These are phyloP conservation scores for Ictalurus punctatus DNA, from an alignment of 2,113 vertebrate genomes.

Conservation along the genomic window DNA sequence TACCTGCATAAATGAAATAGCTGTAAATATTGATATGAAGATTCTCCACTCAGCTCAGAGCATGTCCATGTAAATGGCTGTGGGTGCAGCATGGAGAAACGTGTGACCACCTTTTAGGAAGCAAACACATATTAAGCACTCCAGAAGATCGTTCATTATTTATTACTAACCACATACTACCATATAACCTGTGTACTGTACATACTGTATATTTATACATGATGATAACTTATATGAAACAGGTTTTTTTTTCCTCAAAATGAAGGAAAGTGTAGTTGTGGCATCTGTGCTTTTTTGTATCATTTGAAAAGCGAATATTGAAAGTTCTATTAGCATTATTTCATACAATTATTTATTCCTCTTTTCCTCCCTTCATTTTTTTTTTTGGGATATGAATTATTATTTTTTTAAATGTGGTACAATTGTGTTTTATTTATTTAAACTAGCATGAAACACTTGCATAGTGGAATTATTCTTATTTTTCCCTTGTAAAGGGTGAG, in stretches of 20 bases:
- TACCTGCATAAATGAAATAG: slow-evolving; percentile 54
- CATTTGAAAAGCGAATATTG: slow-evolving; percentile 21
- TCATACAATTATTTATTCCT: neutral
- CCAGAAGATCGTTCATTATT: slow-evolving; percentile 39
- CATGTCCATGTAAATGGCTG: slow-evolving; percentile 56
- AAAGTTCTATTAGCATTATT: slow-evolving; percentile 5
- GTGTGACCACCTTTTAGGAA: slow-evolving; percentile 43
- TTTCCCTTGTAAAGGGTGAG: neutral
- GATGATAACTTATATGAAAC: neutral
- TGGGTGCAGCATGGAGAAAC: slow-evolving; percentile 51
- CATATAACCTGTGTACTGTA: slow-evolving; percentile 3
- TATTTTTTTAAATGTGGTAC: slow-evolving; percentile 39
- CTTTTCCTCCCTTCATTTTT: neutral
- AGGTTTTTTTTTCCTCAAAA: slow-evolving; percentile 6
- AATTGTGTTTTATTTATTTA: slow-evolving; percentile 47
- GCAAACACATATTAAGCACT: slow-evolving; percentile 26
- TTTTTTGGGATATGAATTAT: neutral
- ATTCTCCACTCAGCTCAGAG: slow-evolving; percentile 45
- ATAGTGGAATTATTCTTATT: slow-evolving; percentile 32
- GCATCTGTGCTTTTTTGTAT: slow-evolving; percentile 29
- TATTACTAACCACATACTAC: slow-evolving; percentile 28
- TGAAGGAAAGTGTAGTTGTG: slow-evolving; percentile 32
- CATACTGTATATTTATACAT: neutral
- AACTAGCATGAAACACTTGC: slow-evolving; percentile 55
- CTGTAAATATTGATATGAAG: slow-evolving; percentile 68